Evolutionary conservation across 2,888 invertebrate genomes (phyloP).

Genomic region (Tanypteryx hageni): DNA sequence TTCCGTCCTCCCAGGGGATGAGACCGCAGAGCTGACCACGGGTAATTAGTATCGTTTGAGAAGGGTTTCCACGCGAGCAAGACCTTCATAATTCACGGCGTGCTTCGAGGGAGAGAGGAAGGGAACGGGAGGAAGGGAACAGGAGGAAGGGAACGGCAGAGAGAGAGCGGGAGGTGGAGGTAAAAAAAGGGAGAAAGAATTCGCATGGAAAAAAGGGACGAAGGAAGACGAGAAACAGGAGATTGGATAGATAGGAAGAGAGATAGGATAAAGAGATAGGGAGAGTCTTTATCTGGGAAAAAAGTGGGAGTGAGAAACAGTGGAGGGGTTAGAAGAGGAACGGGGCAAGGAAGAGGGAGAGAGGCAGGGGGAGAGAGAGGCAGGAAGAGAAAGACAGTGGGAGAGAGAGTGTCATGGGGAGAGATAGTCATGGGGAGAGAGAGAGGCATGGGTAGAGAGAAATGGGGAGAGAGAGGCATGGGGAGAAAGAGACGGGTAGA

Average conservation of each 20-base stretch:
- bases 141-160: not conserved
- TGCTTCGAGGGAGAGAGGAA: not conserved
- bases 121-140: not conserved
- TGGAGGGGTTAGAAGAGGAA: not conserved
- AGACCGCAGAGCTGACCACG: conserved; percentile 14
- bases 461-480: no score
- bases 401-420: no score
- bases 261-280: no score
- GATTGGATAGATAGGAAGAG: not conserved
- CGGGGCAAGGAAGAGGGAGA: not conserved
- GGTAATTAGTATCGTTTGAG: conserved; percentile 20
- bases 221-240: no score
- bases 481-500: no score
- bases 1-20: not conserved
- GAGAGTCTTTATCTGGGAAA: no score
- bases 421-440: no score
- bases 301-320: not conserved
- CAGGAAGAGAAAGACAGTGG: no score
- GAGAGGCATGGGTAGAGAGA: no score
- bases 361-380: no score
- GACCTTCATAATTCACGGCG: conserved; percentile 12
- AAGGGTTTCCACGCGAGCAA: not conserved
- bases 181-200: not conserved
- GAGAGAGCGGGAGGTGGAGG: not conserved
- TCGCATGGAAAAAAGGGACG: not conserved